Evolutionary conservation across 1,140 invertebrate genomes (phyloP).

Genomic region (Drosophila hydei): DNA sequence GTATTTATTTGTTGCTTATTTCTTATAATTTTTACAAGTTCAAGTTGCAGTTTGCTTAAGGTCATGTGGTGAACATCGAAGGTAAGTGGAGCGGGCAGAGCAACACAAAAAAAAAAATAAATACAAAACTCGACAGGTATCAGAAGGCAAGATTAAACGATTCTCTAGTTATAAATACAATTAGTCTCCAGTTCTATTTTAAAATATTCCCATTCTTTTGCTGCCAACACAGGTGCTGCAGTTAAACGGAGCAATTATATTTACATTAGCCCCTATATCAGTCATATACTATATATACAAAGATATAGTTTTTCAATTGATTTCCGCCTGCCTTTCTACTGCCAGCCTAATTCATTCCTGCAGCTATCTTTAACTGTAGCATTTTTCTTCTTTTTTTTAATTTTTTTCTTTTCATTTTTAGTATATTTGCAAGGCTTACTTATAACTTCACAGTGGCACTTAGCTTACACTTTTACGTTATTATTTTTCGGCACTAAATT

Average conservation of each 20-base stretch:
- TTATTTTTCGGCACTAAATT: constrained; percentile 16
- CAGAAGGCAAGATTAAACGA: neutral
- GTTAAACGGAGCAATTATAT: constrained; percentile 5
- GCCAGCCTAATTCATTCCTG: neutral
- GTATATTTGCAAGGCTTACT: constrained; percentile 5
- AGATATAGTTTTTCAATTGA: constrained; percentile 54
- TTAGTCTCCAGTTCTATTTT: neutral
- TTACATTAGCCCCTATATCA: neutral
- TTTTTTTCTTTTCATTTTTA: neutral
- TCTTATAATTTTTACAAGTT: constrained; percentile 23
- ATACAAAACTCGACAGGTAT: neutral
- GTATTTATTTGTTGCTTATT: constrained; percentile 3
- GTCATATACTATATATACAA: neutral
- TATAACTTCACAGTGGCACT: constrained; percentile 20
- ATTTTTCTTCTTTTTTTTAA: neutral
- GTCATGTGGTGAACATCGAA: constrained; percentile 13
- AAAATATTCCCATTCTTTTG: constrained; percentile 19
- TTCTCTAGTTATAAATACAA: neutral
- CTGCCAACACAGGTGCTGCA: no score
- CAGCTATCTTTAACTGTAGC: constrained; percentile 7
- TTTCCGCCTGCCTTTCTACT: constrained; percentile 59
- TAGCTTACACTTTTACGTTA: neutral
- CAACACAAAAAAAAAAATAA: no score
- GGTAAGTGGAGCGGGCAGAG: neutral
- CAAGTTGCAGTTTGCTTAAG: constrained; percentile 28